Base-by-base conservation (phyloP, 2,888 invertebrate genomes). In the Dasysyrphus albostriatus region DNA sequence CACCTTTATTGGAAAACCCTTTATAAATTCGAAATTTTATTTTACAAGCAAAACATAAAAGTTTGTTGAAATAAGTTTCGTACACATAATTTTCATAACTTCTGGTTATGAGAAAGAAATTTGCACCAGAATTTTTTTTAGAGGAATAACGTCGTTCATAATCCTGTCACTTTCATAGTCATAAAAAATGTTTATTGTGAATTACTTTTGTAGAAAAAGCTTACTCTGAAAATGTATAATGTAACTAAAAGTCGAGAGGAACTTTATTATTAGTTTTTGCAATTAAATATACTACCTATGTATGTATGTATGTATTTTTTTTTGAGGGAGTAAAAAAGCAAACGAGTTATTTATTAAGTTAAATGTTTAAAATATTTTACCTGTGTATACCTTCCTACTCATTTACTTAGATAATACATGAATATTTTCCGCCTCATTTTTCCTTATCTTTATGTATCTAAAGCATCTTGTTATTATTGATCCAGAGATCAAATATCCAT, bases 351-450 rank as follows among this genome's bases (percentile, higher is more conserved):
- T 24, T 24, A 24, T 24, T 24, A 24, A n/a, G 24, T 24, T 24
- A 3, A 24, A 24, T 24, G 24, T 24, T 24, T 24, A 2, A 42
- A 42, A 44, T 3, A n/a, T n/a, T n/a, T 3, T 44, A 10, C 42
- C n/a, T 44, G 8, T 9, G 8, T 47, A 24, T 24, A 24, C 24
- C 1, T 24, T 2, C 3, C 24, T 24, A 24, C 24, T 3, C 47
- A 29, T 14, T 12, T 3, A 14, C 8, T 29, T 0, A 32, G 5
- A 42, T 14, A 14, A 49, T 49, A 19, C 19, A 67, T 49, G 49
- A 14, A 49, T 49, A 67, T 49, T 67, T 67, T 67, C 67, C 67
- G 49, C 8, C 19, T 49, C n/a, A 44, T 42, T 5, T 49, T 16
- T 49, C 12, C 37, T 0, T n/a, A 37, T 67, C 34, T 7, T 67